Evolutionary conservation across 2,888 invertebrate genomes (phyloP), one percentile per base, ranked within the genome.

Genomic region (Drosophila anomalata): DNA sequence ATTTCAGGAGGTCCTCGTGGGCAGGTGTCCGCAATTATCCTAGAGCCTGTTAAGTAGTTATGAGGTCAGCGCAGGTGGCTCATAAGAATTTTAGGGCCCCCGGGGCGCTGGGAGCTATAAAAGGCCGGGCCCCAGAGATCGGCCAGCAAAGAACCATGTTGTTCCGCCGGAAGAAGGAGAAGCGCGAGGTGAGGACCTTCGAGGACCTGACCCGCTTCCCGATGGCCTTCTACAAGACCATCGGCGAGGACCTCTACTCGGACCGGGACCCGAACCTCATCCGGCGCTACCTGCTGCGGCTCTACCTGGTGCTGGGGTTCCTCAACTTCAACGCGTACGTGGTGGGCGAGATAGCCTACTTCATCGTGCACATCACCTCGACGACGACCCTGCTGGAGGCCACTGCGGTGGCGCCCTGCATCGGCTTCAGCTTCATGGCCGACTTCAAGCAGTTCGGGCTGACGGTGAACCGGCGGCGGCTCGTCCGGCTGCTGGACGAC

Each of bases 381-480:
- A 87, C 86, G 8, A 69, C 83, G 0, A 89, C 82, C 0, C 62
- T 90, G 4, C 58, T 90, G 63, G 90, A 90, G 71, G 89, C 86
- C 3, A 90, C 90, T 0, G 89, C 87, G 2, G 77, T 89, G 36
- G 89, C 86, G 1, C 88, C 90, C 3, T 90, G 88, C 53, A 84
- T 90, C 39, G 89, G 89, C 26, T 78, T 84, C 46, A 81, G 87
- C 41, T 78, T 88, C 24, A 79, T 89, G 82, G 73, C 87, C 26
- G 76, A 89, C 36, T 79, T 86, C 44, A 89, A 90, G 76, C 87
- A 89, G 29, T 54, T 84, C 0, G 76, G 87, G 0, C 26, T 89
- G 55, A 88, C 81, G 9, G 67, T 60, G 2, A 82, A 86, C 46
- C 75, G 77, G 0, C 47, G 47, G 0, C 48, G 44, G 0, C 36